Evolutionary conservation across 2,113 vertebrate genomes (phyloP), one percentile per base, ranked within the genome.

Genomic region (Hemiscyllium ocellatum): DNA sequence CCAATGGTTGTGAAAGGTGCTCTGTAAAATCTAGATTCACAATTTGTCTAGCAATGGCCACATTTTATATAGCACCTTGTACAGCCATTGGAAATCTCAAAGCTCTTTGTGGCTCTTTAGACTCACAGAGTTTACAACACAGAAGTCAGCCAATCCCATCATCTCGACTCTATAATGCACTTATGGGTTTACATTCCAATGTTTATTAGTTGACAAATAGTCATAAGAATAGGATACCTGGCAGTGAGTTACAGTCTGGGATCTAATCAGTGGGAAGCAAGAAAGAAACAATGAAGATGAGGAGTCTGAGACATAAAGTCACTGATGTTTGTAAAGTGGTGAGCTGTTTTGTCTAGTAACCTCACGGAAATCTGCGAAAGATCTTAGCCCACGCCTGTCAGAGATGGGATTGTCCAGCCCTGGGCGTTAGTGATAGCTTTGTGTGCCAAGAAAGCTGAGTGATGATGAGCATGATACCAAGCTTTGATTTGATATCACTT

Each of bases 221-320:
- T n/a, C 56, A 4, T 13, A 1, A 68, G 61, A 47, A 47, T 72
- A 72, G 70, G 70, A 72, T 47, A 83, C 17, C 13, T 83, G 80
- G 80, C 15, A 68, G 13, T 93, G 61, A 22, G 89, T 37, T 93
- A 37, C 33, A 66, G 61, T 19, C 19, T 66, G 33, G 61, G 33
- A 66, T 68, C 89, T 65, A 93, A 93, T 93, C 89, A 93, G 89
- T 91, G 61, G n/a, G 66, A 91, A 65, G 37, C 89, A 66, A 66
- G 7, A 93, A 93, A 47, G 61, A 68, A 61, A 37, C 61, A 33
- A 66, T 66, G 56, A 93, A 93, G 61, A 93, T 93, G 33, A 37
- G 33, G 33, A 65, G 89, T 37, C 61, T 68, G 89, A 66, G 61
- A n/a, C 33, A 13, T 37, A 93, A 66, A 68, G 6, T 66, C 61